Evolutionary conservation across 2,797 vertebrate genomes (phyloP), one percentile per base, ranked within the genome.

Genomic region (Gadopsis bispinosus): DNA sequence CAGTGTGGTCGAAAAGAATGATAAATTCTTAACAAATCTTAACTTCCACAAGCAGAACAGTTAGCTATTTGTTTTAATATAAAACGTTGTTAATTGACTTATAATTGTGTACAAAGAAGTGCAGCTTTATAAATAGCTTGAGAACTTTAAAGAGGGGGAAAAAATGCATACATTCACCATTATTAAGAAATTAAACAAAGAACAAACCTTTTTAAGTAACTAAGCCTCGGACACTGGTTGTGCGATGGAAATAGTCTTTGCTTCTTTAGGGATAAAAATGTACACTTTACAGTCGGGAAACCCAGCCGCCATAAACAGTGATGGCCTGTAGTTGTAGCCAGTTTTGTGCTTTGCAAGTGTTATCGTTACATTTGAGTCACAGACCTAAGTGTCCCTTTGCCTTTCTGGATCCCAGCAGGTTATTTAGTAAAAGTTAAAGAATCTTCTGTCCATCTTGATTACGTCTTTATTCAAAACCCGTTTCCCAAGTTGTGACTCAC

Each of bases 51-150:
- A 80, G 73, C 45, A 78, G 65, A 79, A 60, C 33, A 69, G 63
- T 78, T 63, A 66, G 45, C 65, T 65, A 22, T 55, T 77, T 91
- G 93, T 94, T 95, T 95, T 95, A 95, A 95, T 94, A 90, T 95
- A 95, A 96, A 95, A 95, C 93, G 92, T 22, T 68, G 72, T 74
- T 75, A 83, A 84, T 58, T 73, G n/a, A 72, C 48, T 65, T 58
- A 66, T 54, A 45, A 20, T 43, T 77, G 59, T 81, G 61, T 84
- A 70, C 53, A 71, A 66, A 78, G 39, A 79, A 85, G 74, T 89
- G 81, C 81, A 75, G 81, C 64, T 73, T 88, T 14, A 79, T 74
- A 78, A 85, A 83, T 60, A 81, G 12, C 16, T 66, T 47, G 31
- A 69, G 58, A 83, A 88, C 59, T 47, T 67, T 55, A 66, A 39